Percentiles rank a stretch among this genome's conserved stretches.
phyloP scores from a whole-genome alignment of 2,113 vertebrate genomes.

The Austrofundulus limnaeus region DNA sequence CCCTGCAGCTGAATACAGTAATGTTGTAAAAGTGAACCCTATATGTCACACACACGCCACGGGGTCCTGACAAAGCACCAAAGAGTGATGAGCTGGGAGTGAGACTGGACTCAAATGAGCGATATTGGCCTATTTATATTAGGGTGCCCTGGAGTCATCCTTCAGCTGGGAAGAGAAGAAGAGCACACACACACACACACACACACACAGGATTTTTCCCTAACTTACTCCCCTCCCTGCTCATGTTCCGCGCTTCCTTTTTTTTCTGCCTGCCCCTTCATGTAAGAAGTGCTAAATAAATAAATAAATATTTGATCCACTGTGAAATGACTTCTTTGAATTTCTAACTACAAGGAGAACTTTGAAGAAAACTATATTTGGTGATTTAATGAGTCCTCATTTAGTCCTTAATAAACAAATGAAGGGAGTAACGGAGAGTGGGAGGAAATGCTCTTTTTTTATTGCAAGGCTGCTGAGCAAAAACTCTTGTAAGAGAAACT shows the following conservation, averaged over 20 bases:
- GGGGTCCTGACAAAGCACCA: not conserved
- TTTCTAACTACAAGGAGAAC: slow-evolving; percentile 35
- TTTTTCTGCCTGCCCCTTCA: slow-evolving; percentile 2
- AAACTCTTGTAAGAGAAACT: slow-evolving; percentile 17
- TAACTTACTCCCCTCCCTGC: not conserved
- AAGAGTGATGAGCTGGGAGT: not conserved
- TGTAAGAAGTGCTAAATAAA: slow-evolving; percentile 24
- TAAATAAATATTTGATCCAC: slow-evolving; percentile 50
- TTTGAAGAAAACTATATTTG: slow-evolving; percentile 54
- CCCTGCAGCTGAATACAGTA: no score
- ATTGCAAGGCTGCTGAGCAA: slow-evolving; percentile 5
- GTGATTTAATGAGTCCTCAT: slow-evolving; percentile 58
- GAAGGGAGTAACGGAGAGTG: slow-evolving; percentile 12
- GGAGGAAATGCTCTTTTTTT: slow-evolving; percentile 19
- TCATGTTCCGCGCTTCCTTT: slow-evolving; percentile 26
- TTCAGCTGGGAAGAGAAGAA: slow-evolving; percentile 8
- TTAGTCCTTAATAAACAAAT: slow-evolving; percentile 57
- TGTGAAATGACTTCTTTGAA: slow-evolving; percentile 50
- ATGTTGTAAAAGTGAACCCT: not conserved
- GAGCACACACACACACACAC: not conserved
- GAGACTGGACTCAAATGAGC: not conserved
- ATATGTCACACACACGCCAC: not conserved
- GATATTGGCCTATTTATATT: slow-evolving; percentile 1
- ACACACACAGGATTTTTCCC: slow-evolving; percentile 7
- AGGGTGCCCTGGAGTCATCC: slow-evolving; percentile 14